Percentiles rank a stretch among this genome's conserved stretches.
phyloP scores from a whole-genome alignment of 2,888 invertebrate genomes.

The Icerya purchasi region DNA sequence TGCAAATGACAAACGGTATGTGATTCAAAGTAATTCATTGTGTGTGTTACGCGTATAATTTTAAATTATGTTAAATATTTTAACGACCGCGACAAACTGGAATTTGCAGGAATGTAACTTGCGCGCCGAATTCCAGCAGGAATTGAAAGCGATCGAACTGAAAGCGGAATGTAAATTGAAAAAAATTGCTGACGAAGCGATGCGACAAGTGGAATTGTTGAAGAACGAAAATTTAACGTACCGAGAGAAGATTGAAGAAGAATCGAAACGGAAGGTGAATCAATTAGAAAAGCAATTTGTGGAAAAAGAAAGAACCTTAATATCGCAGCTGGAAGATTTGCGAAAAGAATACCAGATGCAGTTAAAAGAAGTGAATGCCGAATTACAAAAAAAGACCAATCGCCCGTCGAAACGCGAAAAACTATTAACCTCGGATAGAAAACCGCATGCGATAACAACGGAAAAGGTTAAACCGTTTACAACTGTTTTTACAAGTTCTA shows the following conservation, averaged over 20 bases:
- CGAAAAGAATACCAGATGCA: not conserved
- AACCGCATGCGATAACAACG: no score
- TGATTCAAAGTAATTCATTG: no score
- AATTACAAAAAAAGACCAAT: not conserved
- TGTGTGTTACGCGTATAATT: no score
- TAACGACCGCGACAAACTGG: not conserved
- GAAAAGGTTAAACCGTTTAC: no score
- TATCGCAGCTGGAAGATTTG: not conserved
- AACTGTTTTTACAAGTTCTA: no score
- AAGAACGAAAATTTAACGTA: conserved; percentile 11
- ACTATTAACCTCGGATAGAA: no score
- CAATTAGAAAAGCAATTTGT: conserved; percentile 2
- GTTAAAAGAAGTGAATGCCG: not conserved
- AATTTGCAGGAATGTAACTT: conserved; percentile 5
- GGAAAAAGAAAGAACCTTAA: not conserved
- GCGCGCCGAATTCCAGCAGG: conserved; percentile 15
- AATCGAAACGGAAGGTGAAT: conserved; percentile 6
- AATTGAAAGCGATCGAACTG: conserved; percentile 14
- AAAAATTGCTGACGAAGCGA: conserved; percentile 7
- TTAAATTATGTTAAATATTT: no score
- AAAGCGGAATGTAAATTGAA: conserved; percentile 22
- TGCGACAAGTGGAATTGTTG: conserved; percentile 7
- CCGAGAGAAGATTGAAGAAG: conserved; percentile 6
- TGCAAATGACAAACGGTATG: no score
- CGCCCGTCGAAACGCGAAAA: no score